Base-by-base conservation (phyloP, 2,888 invertebrate species). In the Tachystola acroxantha region DNA sequence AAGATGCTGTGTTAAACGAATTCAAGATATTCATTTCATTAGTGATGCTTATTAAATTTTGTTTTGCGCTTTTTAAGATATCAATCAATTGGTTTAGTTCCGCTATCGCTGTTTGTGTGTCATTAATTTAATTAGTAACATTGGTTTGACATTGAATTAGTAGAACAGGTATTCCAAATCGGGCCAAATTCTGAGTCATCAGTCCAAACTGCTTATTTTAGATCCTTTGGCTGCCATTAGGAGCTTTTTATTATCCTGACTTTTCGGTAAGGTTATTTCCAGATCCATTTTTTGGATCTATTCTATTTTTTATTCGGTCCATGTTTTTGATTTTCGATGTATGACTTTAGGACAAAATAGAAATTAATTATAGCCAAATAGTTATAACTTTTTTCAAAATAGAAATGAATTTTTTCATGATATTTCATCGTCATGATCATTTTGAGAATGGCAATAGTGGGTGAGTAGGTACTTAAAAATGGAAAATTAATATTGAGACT, bases 81-180 rank as follows among this genome's bases (percentile, higher is more conserved):
- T 47, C 48, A 48, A 66, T 69, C 49, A 53, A 58, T 58, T 40
- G 35, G 40, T 46, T 64, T 61, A 43, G 65, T 60, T 64, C 53
- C 61, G 51, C 55, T 24, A 34, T 36, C 40, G 38, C 37, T 35
- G 39, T 51, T 46, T 54, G 50, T 38, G 42, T 40, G 39, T 32
- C 31, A 34, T 34, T 40, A 32, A 25, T 29, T 24, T 40, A 40
- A 43, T 43, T 48, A 47, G 46, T 43, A 44, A 46, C 46, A 40
- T 43, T 42, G 45, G 45, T 42, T 43, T 48, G 52, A 43, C 56
- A 49, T 48, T 53, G 48, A 46, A 41, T 44, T 48, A 43, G 38
- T 29, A 28, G 24, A 34, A 26, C 11, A 40, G 32, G 28, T 36
- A 48, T 42, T 32, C 38, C 32, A 40, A 45, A 33, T 24, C 16